Percentiles rank a stretch among this genome's conserved stretches.
phyloP scores from a whole-genome alignment of 92 coral and sea anemone species.

The Siderastrea siderea region DNA sequence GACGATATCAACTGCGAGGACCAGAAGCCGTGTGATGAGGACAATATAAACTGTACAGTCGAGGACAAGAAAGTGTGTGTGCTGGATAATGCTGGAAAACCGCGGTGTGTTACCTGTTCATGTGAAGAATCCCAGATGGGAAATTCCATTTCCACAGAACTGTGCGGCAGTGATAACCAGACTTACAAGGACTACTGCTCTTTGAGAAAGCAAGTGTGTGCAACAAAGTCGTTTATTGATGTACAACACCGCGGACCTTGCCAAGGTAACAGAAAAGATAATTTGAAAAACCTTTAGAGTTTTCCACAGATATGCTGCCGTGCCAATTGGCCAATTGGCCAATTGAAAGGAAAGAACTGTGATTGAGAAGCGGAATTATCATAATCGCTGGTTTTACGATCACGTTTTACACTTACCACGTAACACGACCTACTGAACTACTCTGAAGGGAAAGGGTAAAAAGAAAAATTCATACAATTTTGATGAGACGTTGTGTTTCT shows the following conservation, averaged over 20 bases:
- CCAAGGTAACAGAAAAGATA: slow-evolving; percentile 5
- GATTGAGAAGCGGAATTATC: too few species aligned
- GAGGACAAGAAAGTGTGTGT: slow-evolving; percentile 11
- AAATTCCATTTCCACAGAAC: neutral
- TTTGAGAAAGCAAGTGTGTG: slow-evolving; percentile 25
- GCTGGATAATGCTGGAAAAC: neutral
- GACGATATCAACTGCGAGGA: slow-evolving; percentile 8
- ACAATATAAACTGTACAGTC: neutral
- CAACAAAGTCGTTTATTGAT: slow-evolving; percentile 11
- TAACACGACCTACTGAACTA: too few species aligned
- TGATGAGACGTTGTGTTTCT: too few species aligned
- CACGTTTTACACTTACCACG: too few species aligned
- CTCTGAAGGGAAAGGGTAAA: too few species aligned
- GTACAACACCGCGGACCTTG: slow-evolving; percentile 10
- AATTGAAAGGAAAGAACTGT: too few species aligned
- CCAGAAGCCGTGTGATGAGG: neutral
- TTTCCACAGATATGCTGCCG: neutral
- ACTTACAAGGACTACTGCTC: slow-evolving; percentile 18
- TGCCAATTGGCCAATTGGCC: too few species aligned
- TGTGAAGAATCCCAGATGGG: neutral
- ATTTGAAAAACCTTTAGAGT: neutral
- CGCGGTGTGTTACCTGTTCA: slow-evolving; percentile 34
- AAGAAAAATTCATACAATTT: too few species aligned
- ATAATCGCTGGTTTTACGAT: too few species aligned
- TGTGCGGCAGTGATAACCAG: slow-evolving; percentile 22